These are phyloP conservation scores for Ectropis crepuscularia DNA, from an alignment of 2,888 invertebrate species.

Conservation along the genomic window DNA sequence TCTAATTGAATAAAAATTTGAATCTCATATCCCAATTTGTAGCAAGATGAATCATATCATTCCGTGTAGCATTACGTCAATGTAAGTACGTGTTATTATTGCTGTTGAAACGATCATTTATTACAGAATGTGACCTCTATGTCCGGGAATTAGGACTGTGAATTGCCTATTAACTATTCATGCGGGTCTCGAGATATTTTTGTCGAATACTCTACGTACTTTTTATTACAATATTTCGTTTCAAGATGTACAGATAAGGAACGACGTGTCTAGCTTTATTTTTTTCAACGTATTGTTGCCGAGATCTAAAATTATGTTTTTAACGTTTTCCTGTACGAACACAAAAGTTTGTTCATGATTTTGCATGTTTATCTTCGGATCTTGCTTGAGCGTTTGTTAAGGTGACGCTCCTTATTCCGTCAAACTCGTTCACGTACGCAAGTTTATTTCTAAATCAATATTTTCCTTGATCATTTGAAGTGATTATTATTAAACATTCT, in stretches of 20 bases:
- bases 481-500: conserved; percentile 33
- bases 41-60: conserved; percentile 72
- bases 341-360: conserved; percentile 59
- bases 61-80: conserved; percentile 71
- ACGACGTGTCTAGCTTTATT: conserved; percentile 66
- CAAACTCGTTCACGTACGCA: conserved; percentile 27
- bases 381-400: conserved; percentile 45
- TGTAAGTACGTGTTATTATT: conserved; percentile 56
- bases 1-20: conserved; percentile 78
- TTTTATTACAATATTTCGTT: conserved; percentile 76
- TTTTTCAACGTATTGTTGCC: conserved; percentile 67
- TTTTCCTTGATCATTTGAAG: conserved; percentile 46
- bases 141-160: conserved; percentile 55
- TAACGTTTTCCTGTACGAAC: conserved; percentile 71
- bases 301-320: conserved; percentile 61
- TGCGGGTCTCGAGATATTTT: conserved; percentile 41
- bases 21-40: conserved; percentile 74
- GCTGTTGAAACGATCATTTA: conserved; percentile 47
- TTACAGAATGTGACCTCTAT: conserved; percentile 54
- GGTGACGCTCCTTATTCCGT: conserved; percentile 22
- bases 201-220: conserved; percentile 58
- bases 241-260: conserved; percentile 72
- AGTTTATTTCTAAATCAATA: conserved; percentile 33
- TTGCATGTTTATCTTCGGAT: conserved; percentile 54
- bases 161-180: conserved; percentile 47